Percentiles rank a stretch among this genome's conserved stretches.
Evolutionary conservation across 2,888 invertebrate species (phyloP).

Genomic region (Euclidia mi): DNA sequence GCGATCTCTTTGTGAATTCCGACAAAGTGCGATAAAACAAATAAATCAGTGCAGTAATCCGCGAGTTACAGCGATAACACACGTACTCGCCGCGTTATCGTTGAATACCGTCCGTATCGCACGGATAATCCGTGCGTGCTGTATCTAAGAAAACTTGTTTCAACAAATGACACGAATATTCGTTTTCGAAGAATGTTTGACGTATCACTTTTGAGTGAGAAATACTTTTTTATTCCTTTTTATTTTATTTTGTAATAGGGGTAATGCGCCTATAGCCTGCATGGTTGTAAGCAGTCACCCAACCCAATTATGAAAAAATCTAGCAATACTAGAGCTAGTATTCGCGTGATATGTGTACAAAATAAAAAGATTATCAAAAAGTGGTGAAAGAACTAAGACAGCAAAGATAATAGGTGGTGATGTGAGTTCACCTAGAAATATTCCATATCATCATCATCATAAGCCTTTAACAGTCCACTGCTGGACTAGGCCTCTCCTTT

Average conservation of each 20-base stretch:
- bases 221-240: not conserved
- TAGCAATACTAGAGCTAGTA: no score
- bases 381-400: no score
- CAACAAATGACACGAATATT: conserved; percentile 57
- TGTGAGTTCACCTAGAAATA: no score
- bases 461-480: no score
- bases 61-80: conserved; percentile 71
- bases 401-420: no score
- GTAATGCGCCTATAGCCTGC: no score
- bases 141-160: conserved; percentile 58
- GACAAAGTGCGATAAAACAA: conserved; percentile 73
- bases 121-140: conserved; percentile 70
- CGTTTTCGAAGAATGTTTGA: conserved; percentile 14
- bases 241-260: not conserved
- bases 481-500: no score
- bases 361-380: no score
- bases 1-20: conserved; percentile 64
- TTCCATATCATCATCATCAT: no score
- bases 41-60: conserved; percentile 84
- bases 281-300: no score
- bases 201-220: not conserved
- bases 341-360: no score
- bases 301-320: no score
- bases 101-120: conserved; percentile 44
- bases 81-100: conserved; percentile 71